phyloP scores from a whole-genome alignment of 2,113 vertebrate genomes.

The Recurvirostra avosetta region DNA sequence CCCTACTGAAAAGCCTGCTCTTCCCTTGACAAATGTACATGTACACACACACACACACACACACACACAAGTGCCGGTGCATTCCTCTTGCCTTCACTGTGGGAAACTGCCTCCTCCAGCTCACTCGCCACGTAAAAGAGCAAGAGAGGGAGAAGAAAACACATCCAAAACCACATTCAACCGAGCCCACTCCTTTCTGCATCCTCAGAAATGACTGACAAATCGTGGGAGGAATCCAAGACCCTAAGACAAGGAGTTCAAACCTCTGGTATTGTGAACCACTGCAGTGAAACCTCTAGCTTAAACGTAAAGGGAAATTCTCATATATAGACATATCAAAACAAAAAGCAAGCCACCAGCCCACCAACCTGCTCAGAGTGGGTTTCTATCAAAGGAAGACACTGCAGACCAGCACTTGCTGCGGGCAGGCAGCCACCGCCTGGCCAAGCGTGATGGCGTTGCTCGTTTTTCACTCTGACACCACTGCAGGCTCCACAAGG shows the following conservation, averaged over 20 bases:
- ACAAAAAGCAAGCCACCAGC: not conserved
- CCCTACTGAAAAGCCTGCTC: not conserved
- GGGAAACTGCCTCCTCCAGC: not conserved
- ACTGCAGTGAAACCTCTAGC: not conserved
- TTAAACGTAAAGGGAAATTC: not conserved
- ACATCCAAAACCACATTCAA: not conserved
- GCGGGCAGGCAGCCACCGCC: conserved; percentile 54
- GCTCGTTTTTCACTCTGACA: conserved; percentile 75
- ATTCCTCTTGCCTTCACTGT: not conserved
- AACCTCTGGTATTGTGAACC: not conserved
- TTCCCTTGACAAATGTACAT: not conserved
- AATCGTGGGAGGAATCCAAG: not conserved
- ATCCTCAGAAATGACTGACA: not conserved
- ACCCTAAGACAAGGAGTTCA: not conserved
- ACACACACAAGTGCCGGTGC: not conserved
- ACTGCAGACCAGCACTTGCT: conserved; percentile 24
- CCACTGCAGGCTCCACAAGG: conserved; percentile 62
- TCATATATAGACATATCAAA: not conserved
- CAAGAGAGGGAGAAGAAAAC: not conserved
- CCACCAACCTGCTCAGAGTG: not conserved
- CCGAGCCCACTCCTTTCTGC: not conserved
- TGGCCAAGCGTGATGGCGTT: conserved; percentile 18
- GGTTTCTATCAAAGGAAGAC: conserved; percentile 10
- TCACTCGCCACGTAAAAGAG: not conserved
- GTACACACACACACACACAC: too few relatives aligned